A percentile compares a stretch with the other conserved stretches of the same genome.
These are phyloP conservation scores for Harpagoxenus sublaevis DNA, from an alignment of 2,888 invertebrate species.

Conservation along the genomic window DNA sequence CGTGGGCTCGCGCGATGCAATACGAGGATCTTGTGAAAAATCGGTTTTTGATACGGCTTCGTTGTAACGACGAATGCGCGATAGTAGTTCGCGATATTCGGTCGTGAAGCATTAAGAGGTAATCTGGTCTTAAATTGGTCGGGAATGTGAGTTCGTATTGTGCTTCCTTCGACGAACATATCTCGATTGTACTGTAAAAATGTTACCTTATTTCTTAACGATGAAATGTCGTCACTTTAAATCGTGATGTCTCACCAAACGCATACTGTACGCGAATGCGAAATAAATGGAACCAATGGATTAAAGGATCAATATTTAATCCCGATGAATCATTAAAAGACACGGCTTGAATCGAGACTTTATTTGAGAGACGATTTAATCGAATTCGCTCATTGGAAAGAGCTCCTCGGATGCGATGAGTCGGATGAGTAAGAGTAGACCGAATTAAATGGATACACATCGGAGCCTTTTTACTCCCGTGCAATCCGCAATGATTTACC, in stretches of 20 bases:
- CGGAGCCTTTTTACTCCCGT: slow-evolving; percentile 28
- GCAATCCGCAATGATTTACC: slow-evolving; percentile 49
- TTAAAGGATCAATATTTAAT: slow-evolving; percentile 35
- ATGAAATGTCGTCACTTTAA: neutral
- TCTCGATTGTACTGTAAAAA: neutral
- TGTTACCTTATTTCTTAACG: neutral
- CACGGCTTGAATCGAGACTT: slow-evolving; percentile 10
- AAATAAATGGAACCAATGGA: neutral
- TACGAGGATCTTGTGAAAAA: slow-evolving; percentile 30
- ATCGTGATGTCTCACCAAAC: neutral
- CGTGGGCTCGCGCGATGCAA: slow-evolving; percentile 6
- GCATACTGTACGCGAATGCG: neutral
- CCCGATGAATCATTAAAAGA: slow-evolving; percentile 17
- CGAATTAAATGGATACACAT: slow-evolving; percentile 53
- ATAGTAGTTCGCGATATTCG: neutral
- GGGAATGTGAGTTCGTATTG: neutral
- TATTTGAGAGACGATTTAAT: slow-evolving; percentile 44
- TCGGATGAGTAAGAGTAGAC: slow-evolving; percentile 37
- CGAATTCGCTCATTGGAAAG: slow-evolving; percentile 38
- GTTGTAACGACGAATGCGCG: slow-evolving; percentile 29
- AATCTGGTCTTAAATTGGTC: slow-evolving; percentile 19
- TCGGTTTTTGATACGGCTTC: slow-evolving; percentile 37
- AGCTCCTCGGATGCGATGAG: slow-evolving; percentile 27
- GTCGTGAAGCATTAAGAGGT: neutral
- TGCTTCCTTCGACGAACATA: neutral